These are phyloP conservation scores for Coregonus suidteri DNA, from an alignment of 2,797 vertebrate species.

Conservation along the genomic window DNA sequence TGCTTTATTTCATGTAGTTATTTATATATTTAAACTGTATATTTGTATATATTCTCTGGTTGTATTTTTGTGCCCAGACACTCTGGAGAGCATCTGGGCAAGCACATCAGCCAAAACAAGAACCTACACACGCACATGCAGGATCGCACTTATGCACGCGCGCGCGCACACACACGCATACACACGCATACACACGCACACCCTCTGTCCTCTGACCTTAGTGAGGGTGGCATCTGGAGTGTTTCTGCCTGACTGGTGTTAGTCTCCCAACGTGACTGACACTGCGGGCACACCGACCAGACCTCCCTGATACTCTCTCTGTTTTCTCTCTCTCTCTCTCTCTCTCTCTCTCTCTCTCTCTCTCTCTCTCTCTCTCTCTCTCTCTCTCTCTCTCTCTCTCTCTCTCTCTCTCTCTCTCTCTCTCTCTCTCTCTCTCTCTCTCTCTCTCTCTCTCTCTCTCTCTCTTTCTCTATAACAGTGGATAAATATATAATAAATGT, in stretches of 20 bases:
- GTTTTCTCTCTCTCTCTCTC: background rate
- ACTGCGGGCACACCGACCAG: slow-evolving; percentile 4
- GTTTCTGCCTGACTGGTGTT: slow-evolving; percentile 57
- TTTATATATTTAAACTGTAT: background rate
- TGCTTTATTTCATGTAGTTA: background rate
- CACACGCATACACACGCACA: background rate
- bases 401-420: background rate
- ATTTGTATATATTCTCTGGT: background rate
- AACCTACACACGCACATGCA: background rate
- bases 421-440: slow-evolving; percentile 11
- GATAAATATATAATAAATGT: slow-evolving; percentile 54
- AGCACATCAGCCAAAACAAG: background rate
- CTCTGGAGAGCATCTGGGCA: background rate
- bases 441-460: slow-evolving; percentile 1
- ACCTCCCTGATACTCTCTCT: background rate
- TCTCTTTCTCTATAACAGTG: slow-evolving; percentile 13
- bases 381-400: background rate
- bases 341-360: background rate
- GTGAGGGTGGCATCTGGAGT: slow-evolving; percentile 54
- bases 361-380: background rate
- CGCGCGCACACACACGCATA: background rate
- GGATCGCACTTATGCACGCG: background rate
- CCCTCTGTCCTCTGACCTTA: background rate
- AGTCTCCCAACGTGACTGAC: slow-evolving; percentile 45
- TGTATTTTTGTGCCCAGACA: background rate